Evolutionary conservation across 2,888 invertebrate species (phyloP).

Genomic region (Sesamia inferens): DNA sequence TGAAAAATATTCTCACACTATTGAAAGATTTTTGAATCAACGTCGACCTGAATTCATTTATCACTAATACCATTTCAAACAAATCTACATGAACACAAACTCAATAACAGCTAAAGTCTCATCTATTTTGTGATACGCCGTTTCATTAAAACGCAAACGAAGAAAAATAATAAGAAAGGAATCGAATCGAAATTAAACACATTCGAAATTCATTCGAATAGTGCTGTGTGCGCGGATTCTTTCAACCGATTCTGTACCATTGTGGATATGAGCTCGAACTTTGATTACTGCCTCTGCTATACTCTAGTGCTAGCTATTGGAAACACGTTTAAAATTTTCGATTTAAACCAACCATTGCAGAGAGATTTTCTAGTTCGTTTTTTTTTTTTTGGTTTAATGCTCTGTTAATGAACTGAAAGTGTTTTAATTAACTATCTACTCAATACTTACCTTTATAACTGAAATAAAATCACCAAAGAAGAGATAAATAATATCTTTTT

Average conservation of each 20-base stretch:
- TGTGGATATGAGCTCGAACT: conserved; percentile 56
- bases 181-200: conserved; percentile 64
- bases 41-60: conserved; percentile 13
- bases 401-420: conserved; percentile 2
- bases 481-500: too few species aligned
- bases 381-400: conserved; percentile 9
- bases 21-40: background rate
- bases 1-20: background rate
- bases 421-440: conserved; percentile 1
- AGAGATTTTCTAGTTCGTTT: background rate
- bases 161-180: conserved; percentile 63
- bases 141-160: conserved; percentile 52
- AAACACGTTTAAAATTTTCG: conserved; percentile 42
- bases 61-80: background rate
- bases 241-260: conserved; percentile 53
- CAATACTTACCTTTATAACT: too few species aligned
- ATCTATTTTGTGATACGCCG: conserved; percentile 46
- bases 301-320: conserved; percentile 22
- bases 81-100: conserved; percentile 24
- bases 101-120: conserved; percentile 42
- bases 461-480: too few species aligned
- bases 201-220: conserved; percentile 55
- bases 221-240: conserved; percentile 54
- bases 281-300: conserved; percentile 53
- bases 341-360: conserved; percentile 16